Base-by-base conservation (phyloP, 2,888 invertebrate species). In the Cryptophagus acutangulus region DNA sequence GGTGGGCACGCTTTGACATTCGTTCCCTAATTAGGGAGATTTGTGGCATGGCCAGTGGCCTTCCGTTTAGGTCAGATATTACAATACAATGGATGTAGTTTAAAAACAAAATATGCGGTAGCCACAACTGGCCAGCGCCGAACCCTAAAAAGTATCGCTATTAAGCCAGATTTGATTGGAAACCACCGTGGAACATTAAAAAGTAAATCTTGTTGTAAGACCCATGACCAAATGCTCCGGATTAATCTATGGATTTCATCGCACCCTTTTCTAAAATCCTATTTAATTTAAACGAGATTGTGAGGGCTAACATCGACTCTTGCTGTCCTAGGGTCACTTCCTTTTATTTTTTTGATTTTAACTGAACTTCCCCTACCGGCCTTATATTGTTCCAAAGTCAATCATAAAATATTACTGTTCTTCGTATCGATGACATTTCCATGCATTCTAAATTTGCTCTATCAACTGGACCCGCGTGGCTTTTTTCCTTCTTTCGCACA, bases 161-260 rank as follows among this genome's bases (percentile, higher is more conserved):
- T 47, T 61, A 59, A 61, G 59, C 61, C 59, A 48, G 46, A 53
- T 57, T 53, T 60, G 66, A 67, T 66, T 66, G 65, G 66, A 66
- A 66, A 66, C 62, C 58, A 56, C 57, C 53, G 57, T 58, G 52
- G 63, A 63, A 66, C 66, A 68, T 68, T 68, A 68, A 68, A 68
- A 68, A 67, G 55, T 65, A 64, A 66, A 67, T 66, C 66, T 64
- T 57, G 55, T 52, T 56, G 55, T 66, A 67, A 68, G 62, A 61
- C 65, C 65, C 62, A 58, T 67, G 66, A 64, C 66, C 68, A 65
- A n/a, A n/a, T n/a, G n/a, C n/a, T n/a, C n/a, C n/a, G n/a, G n/a
- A n/a, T n/a, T n/a, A n/a, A 67, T 63, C 61, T 54, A 42, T 53
- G 66, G 66, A 68, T 67, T 67, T 12, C 67, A 66, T 61, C 37